Percentiles rank a stretch among this genome's conserved stretches.
Conservation (phyloP, 2,113 vertebrate species). For the Petaurus breviceps region DNA sequence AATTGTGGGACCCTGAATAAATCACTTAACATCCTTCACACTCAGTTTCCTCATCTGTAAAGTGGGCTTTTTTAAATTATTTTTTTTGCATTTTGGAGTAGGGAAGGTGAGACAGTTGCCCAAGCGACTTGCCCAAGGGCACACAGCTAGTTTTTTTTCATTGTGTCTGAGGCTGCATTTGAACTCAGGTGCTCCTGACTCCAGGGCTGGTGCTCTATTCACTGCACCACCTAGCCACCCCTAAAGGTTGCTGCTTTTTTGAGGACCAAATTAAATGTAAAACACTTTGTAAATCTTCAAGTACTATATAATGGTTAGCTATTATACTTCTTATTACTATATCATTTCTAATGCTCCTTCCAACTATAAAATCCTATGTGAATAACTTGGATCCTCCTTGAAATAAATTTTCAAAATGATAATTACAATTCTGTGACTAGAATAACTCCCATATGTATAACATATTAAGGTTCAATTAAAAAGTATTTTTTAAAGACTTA, state of each 20-base stretch:
- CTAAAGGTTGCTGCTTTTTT: neutral
- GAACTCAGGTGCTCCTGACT: too few relatives aligned
- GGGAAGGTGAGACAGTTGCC: too few relatives aligned
- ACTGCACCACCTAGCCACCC: too few relatives aligned
- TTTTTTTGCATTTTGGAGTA: too few relatives aligned
- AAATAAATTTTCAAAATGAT: neutral
- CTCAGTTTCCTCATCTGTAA: neutral
- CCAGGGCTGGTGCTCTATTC: too few relatives aligned
- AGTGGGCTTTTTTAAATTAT: neutral
- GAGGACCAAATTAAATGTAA: neutral
- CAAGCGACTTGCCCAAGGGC: too few relatives aligned
- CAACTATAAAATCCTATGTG: neutral
- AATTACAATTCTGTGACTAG: neutral
- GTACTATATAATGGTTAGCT: neutral
- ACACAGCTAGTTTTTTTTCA: too few relatives aligned
- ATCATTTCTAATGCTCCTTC: neutral
- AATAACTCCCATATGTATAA: neutral
- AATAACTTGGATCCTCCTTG: neutral
- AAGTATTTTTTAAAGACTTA: neutral
- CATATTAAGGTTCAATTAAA: neutral
- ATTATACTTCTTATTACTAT: neutral
- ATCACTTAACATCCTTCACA: neutral
- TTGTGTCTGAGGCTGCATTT: too few relatives aligned
- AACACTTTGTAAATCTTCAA: neutral
- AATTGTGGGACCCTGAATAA: neutral